Conservation (phyloP, 2,888 invertebrate genomes). For the Proisotoma minuta region DNA sequence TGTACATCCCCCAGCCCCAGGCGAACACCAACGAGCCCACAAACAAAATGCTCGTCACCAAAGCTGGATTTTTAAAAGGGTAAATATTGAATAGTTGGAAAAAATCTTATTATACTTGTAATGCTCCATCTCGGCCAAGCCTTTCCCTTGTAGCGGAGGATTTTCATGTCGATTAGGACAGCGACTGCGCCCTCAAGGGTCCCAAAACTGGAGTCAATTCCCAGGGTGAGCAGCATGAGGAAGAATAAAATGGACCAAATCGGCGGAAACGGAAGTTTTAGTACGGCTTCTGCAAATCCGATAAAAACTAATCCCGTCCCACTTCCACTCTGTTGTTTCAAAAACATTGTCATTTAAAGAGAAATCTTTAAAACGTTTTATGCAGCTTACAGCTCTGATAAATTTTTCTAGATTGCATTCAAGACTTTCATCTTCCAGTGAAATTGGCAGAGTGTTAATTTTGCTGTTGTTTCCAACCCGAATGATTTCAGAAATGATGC, state of each 20-base stretch:
- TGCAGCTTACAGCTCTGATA: too few species aligned
- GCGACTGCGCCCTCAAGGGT: slow-evolving; percentile 26
- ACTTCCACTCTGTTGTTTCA: slow-evolving; percentile 17
- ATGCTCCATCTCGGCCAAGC: slow-evolving; percentile 15
- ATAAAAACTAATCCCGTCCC: slow-evolving; percentile 36
- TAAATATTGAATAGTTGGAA: background rate
- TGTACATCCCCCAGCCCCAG: slow-evolving; percentile 26
- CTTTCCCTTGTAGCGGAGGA: slow-evolving; percentile 3
- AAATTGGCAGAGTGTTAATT: too few species aligned
- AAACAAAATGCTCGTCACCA: slow-evolving; percentile 10
- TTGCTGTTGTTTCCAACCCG: too few species aligned
- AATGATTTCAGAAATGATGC: too few species aligned
- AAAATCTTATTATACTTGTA: background rate
- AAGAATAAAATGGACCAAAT: slow-evolving; percentile 31
- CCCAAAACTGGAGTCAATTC: slow-evolving; percentile 30
- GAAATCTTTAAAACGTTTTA: too few species aligned
- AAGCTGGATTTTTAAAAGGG: slow-evolving; percentile 3
- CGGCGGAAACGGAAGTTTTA: slow-evolving; percentile 11
- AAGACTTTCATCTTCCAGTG: too few species aligned
- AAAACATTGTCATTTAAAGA: too few species aligned
- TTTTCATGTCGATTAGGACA: slow-evolving; percentile 15
- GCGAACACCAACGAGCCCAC: slow-evolving; percentile 17
- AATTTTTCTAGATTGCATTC: too few species aligned
- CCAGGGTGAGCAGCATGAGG: slow-evolving; percentile 28
- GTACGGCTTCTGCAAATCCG: slow-evolving; percentile 28